phyloP scores from a whole-genome alignment of 2,797 vertebrate genomes.

The Aphelocoma californica region DNA sequence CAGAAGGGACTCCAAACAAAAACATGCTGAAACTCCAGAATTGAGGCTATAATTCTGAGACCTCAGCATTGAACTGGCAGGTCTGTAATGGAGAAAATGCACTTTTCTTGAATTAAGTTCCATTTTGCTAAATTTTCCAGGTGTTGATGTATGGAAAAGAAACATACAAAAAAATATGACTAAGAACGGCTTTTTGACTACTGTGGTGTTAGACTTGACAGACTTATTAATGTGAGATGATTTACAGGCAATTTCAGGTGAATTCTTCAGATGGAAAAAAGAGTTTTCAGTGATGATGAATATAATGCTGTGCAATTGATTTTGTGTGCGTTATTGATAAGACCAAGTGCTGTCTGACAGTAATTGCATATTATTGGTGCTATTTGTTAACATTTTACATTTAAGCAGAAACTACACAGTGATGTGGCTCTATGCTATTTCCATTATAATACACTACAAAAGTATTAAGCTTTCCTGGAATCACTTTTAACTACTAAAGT shows the following conservation, averaged over 20 bases:
- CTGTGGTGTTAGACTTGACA: neutral
- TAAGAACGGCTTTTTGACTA: neutral
- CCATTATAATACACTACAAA: neutral
- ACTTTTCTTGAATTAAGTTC: neutral
- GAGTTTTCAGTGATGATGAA: neutral
- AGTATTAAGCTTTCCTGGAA: neutral
- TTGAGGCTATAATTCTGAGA: neutral
- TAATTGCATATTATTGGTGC: neutral
- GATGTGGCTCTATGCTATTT: neutral
- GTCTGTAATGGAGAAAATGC: neutral
- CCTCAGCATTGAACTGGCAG: neutral
- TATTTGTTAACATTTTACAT: neutral
- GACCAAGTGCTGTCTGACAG: neutral
- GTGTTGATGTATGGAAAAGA: neutral
- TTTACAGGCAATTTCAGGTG: constrained; percentile 8
- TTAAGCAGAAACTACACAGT: neutral
- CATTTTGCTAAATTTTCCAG: neutral
- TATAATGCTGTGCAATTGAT: neutral
- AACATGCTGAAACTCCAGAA: neutral
- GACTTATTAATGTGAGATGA: neutral
- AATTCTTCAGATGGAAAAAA: neutral
- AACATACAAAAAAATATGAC: neutral
- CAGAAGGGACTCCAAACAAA: neutral
- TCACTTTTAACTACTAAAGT: neutral
- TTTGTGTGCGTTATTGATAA: neutral